These are phyloP conservation scores for Pseudocheirus occidentalis DNA, from an alignment of 2,797 vertebrate genomes.

Conservation along the genomic window DNA sequence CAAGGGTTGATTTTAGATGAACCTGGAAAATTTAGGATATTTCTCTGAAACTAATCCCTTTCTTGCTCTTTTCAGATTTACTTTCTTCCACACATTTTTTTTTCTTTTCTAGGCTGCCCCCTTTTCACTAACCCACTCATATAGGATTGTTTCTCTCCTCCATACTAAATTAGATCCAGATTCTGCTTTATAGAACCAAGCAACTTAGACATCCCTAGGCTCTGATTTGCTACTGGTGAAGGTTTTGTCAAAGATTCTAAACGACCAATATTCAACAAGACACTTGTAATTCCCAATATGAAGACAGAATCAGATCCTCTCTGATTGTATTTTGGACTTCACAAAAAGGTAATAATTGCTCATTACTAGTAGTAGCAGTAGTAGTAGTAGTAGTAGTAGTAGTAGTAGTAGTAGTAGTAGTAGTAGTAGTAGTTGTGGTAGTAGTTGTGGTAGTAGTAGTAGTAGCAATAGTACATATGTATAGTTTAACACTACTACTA, in stretches of 20 bases:
- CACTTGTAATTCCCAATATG: background rate
- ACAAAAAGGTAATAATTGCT: background rate
- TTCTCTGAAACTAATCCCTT: background rate
- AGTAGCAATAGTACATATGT: too few relatives aligned
- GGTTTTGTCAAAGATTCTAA: background rate
- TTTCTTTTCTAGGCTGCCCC: constrained; percentile 21
- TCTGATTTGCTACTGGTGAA: background rate
- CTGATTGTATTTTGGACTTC: background rate
- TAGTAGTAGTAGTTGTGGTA: too few relatives aligned
- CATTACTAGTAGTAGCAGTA: background rate
- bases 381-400: too few relatives aligned
- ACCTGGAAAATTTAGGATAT: constrained; percentile 25
- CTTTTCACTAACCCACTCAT: background rate
- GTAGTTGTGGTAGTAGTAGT: too few relatives aligned
- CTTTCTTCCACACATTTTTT: constrained; percentile 9
- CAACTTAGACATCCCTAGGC: background rate
- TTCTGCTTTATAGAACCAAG: background rate
- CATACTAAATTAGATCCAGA: background rate
- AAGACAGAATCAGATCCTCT: background rate
- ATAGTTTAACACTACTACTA: too few relatives aligned
- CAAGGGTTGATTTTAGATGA: background rate
- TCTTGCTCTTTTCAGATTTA: background rate
- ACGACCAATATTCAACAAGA: background rate
- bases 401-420: too few relatives aligned
- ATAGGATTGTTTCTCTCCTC: background rate